Evolutionary conservation across 2,888 invertebrate genomes (phyloP).

Genomic region (Automeris io): DNA sequence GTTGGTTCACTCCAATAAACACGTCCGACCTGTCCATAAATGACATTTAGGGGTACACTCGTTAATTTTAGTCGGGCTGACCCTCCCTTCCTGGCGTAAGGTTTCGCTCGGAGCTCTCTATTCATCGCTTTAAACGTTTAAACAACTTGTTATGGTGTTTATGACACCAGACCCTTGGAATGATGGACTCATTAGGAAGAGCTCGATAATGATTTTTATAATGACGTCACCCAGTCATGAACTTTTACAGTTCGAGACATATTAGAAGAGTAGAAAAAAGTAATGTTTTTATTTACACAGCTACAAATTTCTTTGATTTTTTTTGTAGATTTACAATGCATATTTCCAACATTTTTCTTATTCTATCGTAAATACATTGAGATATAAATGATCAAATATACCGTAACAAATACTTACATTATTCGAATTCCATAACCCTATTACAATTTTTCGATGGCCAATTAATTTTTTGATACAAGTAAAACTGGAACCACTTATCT

Average conservation of each 20-base stretch:
- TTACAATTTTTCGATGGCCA: slow-evolving; percentile 3
- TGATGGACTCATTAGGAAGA: neutral
- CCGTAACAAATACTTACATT: neutral
- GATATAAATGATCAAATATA: no score
- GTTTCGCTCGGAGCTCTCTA: slow-evolving; percentile 1
- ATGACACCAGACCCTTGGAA: slow-evolving; percentile 9
- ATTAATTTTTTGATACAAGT: slow-evolving; percentile 13
- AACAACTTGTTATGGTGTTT: slow-evolving; percentile 9
- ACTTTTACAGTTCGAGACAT: no score
- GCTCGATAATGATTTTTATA: neutral
- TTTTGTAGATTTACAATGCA: no score
- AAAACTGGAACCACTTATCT: slow-evolving; percentile 32
- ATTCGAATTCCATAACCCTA: neutral
- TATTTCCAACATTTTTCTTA: no score
- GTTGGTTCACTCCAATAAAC: slow-evolving; percentile 60
- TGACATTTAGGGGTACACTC: slow-evolving; percentile 57
- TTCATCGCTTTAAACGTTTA: neutral
- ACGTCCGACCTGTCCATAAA: slow-evolving; percentile 55
- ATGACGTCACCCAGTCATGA: neutral
- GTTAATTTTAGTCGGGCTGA: slow-evolving; percentile 29
- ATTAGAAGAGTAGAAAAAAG: no score
- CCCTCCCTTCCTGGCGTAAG: slow-evolving; percentile 8
- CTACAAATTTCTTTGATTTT: no score
- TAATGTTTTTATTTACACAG: no score
- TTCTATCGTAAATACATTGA: no score